Evolutionary conservation across 2,888 invertebrate genomes (phyloP).

Genomic region (Calliopum simillimum): DNA sequence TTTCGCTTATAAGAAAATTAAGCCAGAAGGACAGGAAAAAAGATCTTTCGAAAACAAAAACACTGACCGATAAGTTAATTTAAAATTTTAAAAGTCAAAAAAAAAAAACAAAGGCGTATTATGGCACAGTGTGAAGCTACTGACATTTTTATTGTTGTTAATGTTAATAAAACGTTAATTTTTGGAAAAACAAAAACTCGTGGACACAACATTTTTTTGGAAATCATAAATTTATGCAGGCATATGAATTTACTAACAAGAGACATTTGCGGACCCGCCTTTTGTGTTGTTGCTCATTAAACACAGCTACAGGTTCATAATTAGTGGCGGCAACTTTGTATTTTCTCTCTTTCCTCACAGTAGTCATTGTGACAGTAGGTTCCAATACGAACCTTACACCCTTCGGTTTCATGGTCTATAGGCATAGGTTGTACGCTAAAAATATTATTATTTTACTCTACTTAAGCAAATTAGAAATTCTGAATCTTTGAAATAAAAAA

Average conservation of each 20-base stretch:
- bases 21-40: neutral
- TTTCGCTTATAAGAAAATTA: slow-evolving; percentile 29
- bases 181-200: neutral
- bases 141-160: slow-evolving; percentile 24
- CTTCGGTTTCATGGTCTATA: neutral
- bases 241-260: neutral
- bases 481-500: too few species aligned
- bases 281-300: neutral
- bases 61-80: slow-evolving; percentile 42
- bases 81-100: neutral
- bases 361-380: neutral
- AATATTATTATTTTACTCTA: neutral
- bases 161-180: neutral
- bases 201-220: neutral
- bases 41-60: neutral
- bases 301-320: slow-evolving; percentile 30
- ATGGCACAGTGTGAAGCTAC: slow-evolving; percentile 48
- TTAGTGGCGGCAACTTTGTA: slow-evolving; percentile 11
- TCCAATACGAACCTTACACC: too few species aligned
- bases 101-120: slow-evolving; percentile 45
- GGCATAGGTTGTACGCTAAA: neutral
- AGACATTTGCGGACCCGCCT: neutral
- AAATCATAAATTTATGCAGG: neutral
- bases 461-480: slow-evolving; percentile 2
- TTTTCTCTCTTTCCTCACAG: neutral